Base-by-base conservation (phyloP, 1,140 invertebrate species). In the Ganaspis sp. region DNA sequence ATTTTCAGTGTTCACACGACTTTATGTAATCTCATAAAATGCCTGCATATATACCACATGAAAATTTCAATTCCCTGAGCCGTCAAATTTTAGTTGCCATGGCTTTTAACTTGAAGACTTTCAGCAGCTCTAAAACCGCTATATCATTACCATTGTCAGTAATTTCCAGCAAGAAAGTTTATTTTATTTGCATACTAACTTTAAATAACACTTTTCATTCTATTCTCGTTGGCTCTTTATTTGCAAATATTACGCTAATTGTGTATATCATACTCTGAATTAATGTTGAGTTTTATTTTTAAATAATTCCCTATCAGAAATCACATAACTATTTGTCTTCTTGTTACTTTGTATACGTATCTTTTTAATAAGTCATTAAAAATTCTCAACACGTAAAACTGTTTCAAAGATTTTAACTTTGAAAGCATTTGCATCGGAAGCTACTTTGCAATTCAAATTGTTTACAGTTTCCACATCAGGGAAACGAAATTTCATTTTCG, bases 1-100 rank as follows among this genome's bases (percentile, higher is more conserved):
- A 64, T 64, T 64, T 64, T 64, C 23, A 64, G 12, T 64, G 12
- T 64, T 64, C 58, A 29, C 58, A 64, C 23, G 12, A 64, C 12
- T 64, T 11, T 15, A 64, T 29, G 15, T 64, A n/a, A 64, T 64
- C 23, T 26, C 58, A 26, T 64, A 64, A 64, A 64, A n/a, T 12
- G 58, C 26, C 23, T 26, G 21, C 23, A 64, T 29, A n/a, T n/a
- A n/a, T 29, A 29, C 23, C 23, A 64, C 23, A 64, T 64, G 58
- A 64, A 64, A 64, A 64, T 64, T 64, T 64, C 58, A 29, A 64
- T 64, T 64, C 58, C 29, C 58, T 26, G 58, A 29, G 58, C 23
- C 23, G 26, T 64, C 58, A 64, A 64, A 26, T 64, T 64, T 29
- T 8, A 64, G 12, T 15, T 64, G 4, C 58, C 58, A 64, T 64